Evolutionary conservation across 2,888 invertebrate species (phyloP).

Genomic region (Arrhopalites spinosus): DNA sequence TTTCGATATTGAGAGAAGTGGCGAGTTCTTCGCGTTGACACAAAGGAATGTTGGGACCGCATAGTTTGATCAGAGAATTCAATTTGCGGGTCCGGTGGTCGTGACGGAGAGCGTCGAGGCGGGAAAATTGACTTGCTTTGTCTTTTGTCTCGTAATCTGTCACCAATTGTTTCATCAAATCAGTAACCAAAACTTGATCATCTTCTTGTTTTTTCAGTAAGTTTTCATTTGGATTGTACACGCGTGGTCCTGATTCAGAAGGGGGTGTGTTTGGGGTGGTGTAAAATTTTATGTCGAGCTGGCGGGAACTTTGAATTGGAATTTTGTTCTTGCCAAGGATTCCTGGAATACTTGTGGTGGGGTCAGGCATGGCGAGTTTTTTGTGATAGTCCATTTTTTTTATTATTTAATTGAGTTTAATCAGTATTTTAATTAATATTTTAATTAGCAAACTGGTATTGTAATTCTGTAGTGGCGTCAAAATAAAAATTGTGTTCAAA

Average conservation of each 20-base stretch:
- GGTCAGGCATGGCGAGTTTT: too few relatives aligned
- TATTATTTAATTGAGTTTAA: too few relatives aligned
- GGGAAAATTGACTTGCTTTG: not conserved
- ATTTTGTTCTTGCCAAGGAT: not conserved
- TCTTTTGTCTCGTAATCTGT: slow-evolving; percentile 8
- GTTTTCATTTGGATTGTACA: not conserved
- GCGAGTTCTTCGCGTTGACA: not conserved
- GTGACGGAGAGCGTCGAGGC: not conserved
- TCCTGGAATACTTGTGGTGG: too few relatives aligned
- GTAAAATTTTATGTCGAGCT: slow-evolving; percentile 13
- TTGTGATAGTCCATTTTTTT: too few relatives aligned
- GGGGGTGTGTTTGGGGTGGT: not conserved
- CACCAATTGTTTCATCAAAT: not conserved
- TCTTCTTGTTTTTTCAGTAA: not conserved
- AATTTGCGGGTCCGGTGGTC: not conserved
- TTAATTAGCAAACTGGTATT: too few relatives aligned
- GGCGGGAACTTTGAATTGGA: not conserved
- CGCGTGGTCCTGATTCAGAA: not conserved
- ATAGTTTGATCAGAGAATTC: slow-evolving; percentile 8
- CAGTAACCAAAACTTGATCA: not conserved
- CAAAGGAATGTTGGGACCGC: slow-evolving; percentile 16
- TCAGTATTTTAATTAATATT: too few relatives aligned
- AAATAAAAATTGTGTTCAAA: too few relatives aligned
- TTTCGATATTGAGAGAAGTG: not conserved
- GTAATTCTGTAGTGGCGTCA: too few relatives aligned